Evolutionary conservation across 2,113 vertebrate genomes (phyloP), one percentile per base, ranked within the genome.

Genomic region (Crotophaga sulcirostris): DNA sequence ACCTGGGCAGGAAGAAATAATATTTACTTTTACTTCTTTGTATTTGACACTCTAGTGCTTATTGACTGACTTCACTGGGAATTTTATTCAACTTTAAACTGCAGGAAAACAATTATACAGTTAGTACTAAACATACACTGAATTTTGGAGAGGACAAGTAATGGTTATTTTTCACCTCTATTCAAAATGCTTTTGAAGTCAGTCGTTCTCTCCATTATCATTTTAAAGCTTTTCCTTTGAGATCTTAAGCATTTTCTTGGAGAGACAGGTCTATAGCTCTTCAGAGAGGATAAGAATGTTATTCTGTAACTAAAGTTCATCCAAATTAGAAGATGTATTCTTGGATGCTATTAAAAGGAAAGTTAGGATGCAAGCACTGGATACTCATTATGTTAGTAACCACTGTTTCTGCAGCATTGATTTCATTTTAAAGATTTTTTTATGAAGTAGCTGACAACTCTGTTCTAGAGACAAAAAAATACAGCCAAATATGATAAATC

Each of bases 1-100:
- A 83, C 42, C 59, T 90, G 64, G 34, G 81, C 75, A 90, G 84
- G 70, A 90, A 96, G 67, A 90, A 95, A 93, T 91, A 96, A 85
- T 88, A 94, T 80, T 91, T 94, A 68, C 18, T 77, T 94, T 85
- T 84, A 51, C 29, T 88, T 55, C 75, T 91, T 94, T 70, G 56
- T 14, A 67, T 85, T 89, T 92, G 20, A 81, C 33, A 66, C 8
- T 80, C 36, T 52, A 28, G 18, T 84, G 45, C 21, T 81, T 84
- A 77, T 45, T 84, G 92, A 74, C n/a, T 83, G 74, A 77, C 33
- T 87, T 91, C 28, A 80, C 16, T 44, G 25, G 63, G 10, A 66
- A 74, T 63, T 93, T 45, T 91, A 47, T 66, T 55, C 15, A 55
- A 38, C 75, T 86, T 77, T 80, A 75, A 92, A 72, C 72, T 78